Percentiles rank a stretch among this genome's conserved stretches.
These are phyloP conservation scores for Drosophila grimshawi DNA, from an alignment of 1,140 invertebrate genomes.

Conservation along the genomic window DNA sequence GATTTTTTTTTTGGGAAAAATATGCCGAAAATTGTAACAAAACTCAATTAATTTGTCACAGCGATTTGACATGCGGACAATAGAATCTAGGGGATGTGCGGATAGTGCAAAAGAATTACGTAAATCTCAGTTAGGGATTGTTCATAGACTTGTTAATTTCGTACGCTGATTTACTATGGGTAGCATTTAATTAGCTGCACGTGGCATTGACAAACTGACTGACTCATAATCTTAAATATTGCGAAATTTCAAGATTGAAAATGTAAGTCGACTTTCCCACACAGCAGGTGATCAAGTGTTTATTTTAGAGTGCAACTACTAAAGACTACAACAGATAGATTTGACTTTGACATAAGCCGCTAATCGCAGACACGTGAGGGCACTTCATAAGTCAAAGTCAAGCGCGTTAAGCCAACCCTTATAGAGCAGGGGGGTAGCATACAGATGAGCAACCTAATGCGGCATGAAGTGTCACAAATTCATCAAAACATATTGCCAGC, in stretches of 20 bases:
- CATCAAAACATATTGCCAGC: conserved; percentile 81
- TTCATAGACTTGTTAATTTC: conserved; percentile 5
- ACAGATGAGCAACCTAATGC: conserved; percentile 51
- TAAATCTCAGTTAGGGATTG: conserved; percentile 14
- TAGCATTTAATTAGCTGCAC: conserved; percentile 35
- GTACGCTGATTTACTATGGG: conserved; percentile 32
- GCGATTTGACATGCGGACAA: conserved; percentile 51
- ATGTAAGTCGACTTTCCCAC: conserved; percentile 34
- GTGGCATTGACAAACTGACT: conserved; percentile 24
- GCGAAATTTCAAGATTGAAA: conserved; percentile 2
- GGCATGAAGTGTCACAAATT: conserved; percentile 83
- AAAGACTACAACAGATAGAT: conserved; percentile 15
- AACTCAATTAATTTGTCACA: conserved; percentile 78
- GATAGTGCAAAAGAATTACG: conserved; percentile 17
- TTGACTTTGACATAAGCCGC: conserved; percentile 29
- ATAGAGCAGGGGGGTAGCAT: conserved; percentile 4
- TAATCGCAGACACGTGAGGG: conserved; percentile 77
- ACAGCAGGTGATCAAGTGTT: conserved; percentile 52
- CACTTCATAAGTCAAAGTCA: conserved; percentile 53
- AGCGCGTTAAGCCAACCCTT: conserved; percentile 34
- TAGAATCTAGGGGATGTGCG: neutral
- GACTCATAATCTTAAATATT: conserved; percentile 6
- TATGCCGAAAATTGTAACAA: conserved; percentile 54
- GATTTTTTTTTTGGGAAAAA: conserved; percentile 45
- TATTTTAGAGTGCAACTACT: neutral